These are phyloP conservation scores for Lasius platythorax DNA, from an alignment of 2,888 invertebrate species.

Conservation along the genomic window DNA sequence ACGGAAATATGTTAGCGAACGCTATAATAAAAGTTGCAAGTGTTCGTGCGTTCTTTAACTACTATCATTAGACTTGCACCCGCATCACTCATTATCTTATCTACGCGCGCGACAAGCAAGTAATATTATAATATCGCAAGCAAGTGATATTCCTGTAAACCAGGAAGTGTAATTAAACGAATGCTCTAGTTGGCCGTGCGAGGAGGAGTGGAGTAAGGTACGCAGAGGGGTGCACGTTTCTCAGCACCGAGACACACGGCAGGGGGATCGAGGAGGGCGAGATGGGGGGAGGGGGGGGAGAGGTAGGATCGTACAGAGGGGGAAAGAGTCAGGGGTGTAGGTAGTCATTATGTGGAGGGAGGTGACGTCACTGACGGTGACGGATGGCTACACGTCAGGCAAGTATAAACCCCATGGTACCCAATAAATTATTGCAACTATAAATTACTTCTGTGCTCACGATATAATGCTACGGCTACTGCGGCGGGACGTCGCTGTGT, in stretches of 20 bases:
- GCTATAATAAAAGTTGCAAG: constrained; percentile 2
- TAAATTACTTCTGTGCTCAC: constrained; percentile 86
- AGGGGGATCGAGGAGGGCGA: constrained; percentile 51
- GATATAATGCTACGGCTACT: constrained; percentile 85
- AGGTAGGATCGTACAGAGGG: constrained; percentile 59
- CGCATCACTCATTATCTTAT: constrained; percentile 46
- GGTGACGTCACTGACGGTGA: constrained; percentile 86
- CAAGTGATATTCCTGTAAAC: constrained; percentile 61
- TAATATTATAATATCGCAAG: constrained; percentile 1
- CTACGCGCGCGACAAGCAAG: constrained; percentile 9
- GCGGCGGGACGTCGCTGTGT: constrained; percentile 74
- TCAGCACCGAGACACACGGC: constrained; percentile 38
- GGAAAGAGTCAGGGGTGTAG: constrained; percentile 80
- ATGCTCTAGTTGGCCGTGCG: constrained; percentile 51
- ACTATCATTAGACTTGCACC: not conserved
- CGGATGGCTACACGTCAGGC: constrained; percentile 86
- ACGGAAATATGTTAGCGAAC: not conserved
- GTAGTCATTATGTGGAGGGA: constrained; percentile 86
- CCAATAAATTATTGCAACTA: constrained; percentile 86
- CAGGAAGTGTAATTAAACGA: constrained; percentile 60
- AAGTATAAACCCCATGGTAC: constrained; percentile 86
- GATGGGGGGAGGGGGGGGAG: constrained; percentile 56
- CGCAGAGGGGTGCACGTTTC: constrained; percentile 65
- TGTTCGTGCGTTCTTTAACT: constrained; percentile 23
- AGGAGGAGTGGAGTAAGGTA: constrained; percentile 61